phyloP scores from a whole-genome alignment of 2,113 vertebrate genomes.

The Vimba vimba region DNA sequence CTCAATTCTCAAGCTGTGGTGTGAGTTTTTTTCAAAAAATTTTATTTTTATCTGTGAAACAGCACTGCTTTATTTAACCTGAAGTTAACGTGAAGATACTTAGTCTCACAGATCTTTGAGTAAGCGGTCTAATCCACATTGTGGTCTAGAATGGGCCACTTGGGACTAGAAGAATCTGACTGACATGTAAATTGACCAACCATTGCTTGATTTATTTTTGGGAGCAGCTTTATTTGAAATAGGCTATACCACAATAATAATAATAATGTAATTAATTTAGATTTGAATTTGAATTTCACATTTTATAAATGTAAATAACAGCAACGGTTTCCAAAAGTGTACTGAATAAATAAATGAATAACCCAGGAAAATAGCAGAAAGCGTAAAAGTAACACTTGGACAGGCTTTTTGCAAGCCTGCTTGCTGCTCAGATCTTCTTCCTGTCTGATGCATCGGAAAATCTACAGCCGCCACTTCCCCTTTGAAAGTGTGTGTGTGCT shows the following conservation, averaged over 20 bases:
- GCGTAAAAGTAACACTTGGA: too few species aligned
- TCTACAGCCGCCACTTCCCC: conserved; percentile 58
- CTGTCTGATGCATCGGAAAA: conserved; percentile 61
- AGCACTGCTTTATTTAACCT: neutral
- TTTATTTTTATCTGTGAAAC: neutral
- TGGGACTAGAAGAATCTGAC: neutral
- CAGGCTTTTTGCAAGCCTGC: conserved; percentile 32
- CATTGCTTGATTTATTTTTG: too few species aligned
- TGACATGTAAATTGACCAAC: neutral
- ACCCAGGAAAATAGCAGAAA: too few species aligned
- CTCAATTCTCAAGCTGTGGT: neutral
- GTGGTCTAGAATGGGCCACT: neutral
- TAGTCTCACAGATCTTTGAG: neutral
- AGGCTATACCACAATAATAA: too few species aligned
- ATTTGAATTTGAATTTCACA: neutral
- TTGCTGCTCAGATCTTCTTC: conserved; percentile 46
- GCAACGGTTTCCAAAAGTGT: neutral
- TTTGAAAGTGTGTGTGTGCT: conserved; percentile 55
- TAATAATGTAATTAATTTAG: too few species aligned
- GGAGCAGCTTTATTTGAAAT: neutral
- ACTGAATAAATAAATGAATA: neutral
- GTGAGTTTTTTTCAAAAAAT: neutral
- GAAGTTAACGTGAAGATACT: neutral
- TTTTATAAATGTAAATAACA: neutral
- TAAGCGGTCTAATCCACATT: neutral